Evolutionary conservation across 2,888 invertebrate genomes (phyloP), one percentile per base, ranked within the genome.

Genomic region (Toxonevra muliebris): DNA sequence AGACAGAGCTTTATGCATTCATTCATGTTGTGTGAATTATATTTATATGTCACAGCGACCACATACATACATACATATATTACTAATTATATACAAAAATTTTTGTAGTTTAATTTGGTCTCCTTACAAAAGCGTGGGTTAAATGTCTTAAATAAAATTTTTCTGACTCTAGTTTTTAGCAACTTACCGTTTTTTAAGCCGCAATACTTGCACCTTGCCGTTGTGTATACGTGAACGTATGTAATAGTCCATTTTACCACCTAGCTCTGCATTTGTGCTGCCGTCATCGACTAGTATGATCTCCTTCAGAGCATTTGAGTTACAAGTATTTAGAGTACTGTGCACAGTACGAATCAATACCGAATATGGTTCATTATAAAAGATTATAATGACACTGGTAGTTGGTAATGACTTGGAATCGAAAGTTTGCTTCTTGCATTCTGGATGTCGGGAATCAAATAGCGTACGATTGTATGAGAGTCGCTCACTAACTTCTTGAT

Each of bases 211-310:
- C 4, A 96, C 91, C 71, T 88, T 86, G 70, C 89, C 89, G 2
- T 87, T 87, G 13, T 92, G 90, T 62, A 95, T 86, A 43, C 93
- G 87, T 1, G 92, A 92, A 53, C 87, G 85, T 59, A 97, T 87
- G 83, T 97, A 97, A 80, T 93, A 90, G 75, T 92, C 91, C 63
- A 97, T 87, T 76, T 92, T 91, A 67, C 89, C 92, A 79, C 90
- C 90, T 73, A 93, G 86, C 77, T 89, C 93, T 75, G 82, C 88
- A 86, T 93, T 89, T 50, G 94, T 93, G 74, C 96, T 96, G 83
- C 91, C 91, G 86, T 98, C 98, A 82, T 98, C 97, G n/a, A 98
- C 92, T 11, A 98, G 87, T 78, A 98, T 93, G 68, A 98, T 93
- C 87, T 98, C 97, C 81, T 95, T 92, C 13, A 98, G 71, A 45